These are phyloP conservation scores for Pachydiplax longipennis DNA, from an alignment of 2,888 invertebrate species.

Conservation along the genomic window DNA sequence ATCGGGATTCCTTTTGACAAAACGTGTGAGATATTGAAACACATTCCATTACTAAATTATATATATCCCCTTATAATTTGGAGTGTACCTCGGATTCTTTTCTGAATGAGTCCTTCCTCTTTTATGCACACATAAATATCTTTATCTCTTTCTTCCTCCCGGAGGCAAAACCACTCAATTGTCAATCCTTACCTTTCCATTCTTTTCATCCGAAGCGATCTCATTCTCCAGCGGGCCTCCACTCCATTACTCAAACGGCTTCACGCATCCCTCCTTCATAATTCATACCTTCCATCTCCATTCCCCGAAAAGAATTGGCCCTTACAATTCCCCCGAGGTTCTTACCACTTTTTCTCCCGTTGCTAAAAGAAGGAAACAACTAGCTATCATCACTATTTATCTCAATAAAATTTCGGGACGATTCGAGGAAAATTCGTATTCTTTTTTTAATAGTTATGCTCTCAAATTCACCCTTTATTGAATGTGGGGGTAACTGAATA, in stretches of 20 bases:
- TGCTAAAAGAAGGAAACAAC: no score
- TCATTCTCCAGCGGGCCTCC: not conserved
- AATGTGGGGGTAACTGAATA: no score
- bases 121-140: not conserved
- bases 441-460: no score
- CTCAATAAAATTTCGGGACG: no score
- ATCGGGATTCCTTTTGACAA: not conserved
- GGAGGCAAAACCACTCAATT: slow-evolving; percentile 21
- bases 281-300: not conserved
- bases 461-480: no score
- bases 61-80: not conserved
- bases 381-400: no score
- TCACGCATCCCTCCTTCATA: not conserved
- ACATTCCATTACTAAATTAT: slow-evolving; percentile 5
- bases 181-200: slow-evolving; percentile 9
- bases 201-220: slow-evolving; percentile 24
- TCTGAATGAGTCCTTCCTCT: not conserved
- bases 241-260: slow-evolving; percentile 24
- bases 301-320: not conserved
- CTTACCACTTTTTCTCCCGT: not conserved
- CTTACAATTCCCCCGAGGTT: not conserved
- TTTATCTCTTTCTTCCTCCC: not conserved
- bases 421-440: no score
- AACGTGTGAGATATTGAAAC: not conserved
- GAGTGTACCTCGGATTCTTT: not conserved